A percentile compares a stretch with the other conserved stretches of the same genome.
Evolutionary conservation across 2,113 vertebrate genomes (phyloP).

Genomic region (Mus musculus): GRCm39 chr7:97235001-97235500

Average conservation of each 20-base stretch:
- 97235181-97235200: neutral
- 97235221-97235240: neutral
- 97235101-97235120: neutral
- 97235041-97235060: neutral
- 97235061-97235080: conserved; percentile 16
- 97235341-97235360: neutral
- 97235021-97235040: neutral
- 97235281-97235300: neutral
- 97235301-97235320: neutral
- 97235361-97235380: too few relatives aligned
- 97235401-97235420: neutral
- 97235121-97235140: conserved; percentile 45
- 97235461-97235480: neutral
- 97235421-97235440: too few relatives aligned
- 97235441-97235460: neutral
- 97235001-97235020: neutral
- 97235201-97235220: neutral
- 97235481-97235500: neutral
- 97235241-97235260: neutral
- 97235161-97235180: neutral
- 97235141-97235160: conserved; percentile 22
- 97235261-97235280: neutral
- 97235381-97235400: neutral
- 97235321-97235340: neutral
- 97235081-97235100: neutral